A percentile compares a stretch with the other conserved stretches of the same genome.
Evolutionary conservation across 2,888 invertebrate species (phyloP).

Genomic region (Melanotus villosus): DNA sequence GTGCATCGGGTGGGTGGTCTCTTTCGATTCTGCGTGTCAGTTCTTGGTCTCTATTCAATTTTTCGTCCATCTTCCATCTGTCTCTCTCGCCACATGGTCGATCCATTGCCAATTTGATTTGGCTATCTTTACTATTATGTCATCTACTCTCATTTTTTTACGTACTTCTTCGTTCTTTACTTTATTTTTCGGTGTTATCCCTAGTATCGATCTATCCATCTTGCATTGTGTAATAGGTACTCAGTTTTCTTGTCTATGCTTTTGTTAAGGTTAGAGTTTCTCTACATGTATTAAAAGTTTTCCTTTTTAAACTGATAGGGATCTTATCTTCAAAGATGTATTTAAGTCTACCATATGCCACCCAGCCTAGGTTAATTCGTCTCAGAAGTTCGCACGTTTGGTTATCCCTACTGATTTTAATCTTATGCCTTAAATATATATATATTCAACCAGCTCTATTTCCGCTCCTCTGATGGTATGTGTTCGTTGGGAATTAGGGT

Average conservation of each 20-base stretch:
- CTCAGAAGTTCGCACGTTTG: too few species aligned
- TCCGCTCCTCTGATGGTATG: too few species aligned
- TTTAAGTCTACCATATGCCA: too few species aligned
- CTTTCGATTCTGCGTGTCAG: background rate
- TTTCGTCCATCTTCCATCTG: background rate
- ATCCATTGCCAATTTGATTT: background rate
- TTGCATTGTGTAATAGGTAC: background rate
- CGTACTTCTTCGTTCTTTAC: constrained; percentile 26
- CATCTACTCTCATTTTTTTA: background rate
- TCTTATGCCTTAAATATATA: too few species aligned
- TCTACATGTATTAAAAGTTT: background rate
- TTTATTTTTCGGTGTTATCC: constrained; percentile 8
- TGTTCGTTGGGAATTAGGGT: too few species aligned
- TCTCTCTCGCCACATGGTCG: background rate
- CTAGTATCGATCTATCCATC: constrained; percentile 19
- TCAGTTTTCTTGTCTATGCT: background rate
- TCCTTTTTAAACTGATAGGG: background rate
- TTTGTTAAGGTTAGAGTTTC: background rate
- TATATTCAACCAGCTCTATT: too few species aligned
- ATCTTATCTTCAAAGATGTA: background rate
- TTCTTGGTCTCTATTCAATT: background rate
- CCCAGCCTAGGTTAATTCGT: too few species aligned
- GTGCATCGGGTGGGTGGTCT: constrained; percentile 5
- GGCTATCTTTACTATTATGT: background rate
- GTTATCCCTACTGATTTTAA: too few species aligned